A percentile compares a stretch with the other conserved stretches of the same genome.
These are phyloP conservation scores for Sphaerodactylus townsendi DNA, from an alignment of 2,113 vertebrate species.

Conservation along the genomic window DNA sequence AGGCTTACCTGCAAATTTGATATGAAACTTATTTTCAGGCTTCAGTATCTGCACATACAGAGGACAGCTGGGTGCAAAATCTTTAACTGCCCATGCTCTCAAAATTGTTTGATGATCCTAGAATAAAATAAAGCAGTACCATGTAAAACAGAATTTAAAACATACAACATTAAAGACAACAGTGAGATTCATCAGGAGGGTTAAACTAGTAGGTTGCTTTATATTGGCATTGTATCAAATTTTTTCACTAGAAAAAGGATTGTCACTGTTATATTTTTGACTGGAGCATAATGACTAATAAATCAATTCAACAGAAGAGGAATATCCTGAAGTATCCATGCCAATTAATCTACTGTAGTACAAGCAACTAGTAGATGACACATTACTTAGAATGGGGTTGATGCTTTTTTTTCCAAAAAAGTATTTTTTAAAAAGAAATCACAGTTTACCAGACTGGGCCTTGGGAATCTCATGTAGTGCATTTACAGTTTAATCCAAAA, in stretches of 20 bases:
- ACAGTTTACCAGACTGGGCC: not conserved
- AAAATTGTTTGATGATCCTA: constrained; percentile 98
- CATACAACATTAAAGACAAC: not conserved
- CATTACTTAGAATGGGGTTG: not conserved
- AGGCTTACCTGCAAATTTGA: constrained; percentile 94
- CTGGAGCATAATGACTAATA: not conserved
- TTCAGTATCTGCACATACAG: constrained; percentile 96
- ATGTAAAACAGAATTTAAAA: not conserved
- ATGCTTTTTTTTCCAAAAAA: not conserved
- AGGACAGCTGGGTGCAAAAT: constrained; percentile 96
- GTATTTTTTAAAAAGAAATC: not conserved
- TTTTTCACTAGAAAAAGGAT: not conserved
- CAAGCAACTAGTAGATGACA: not conserved
- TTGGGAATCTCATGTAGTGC: not conserved
- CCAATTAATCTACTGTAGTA: not conserved
- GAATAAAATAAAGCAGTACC: constrained; percentile 36
- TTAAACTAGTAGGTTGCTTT: not conserved
- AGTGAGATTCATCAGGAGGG: not conserved
- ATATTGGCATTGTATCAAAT: not conserved
- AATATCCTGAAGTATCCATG: not conserved
- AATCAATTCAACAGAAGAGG: not conserved
- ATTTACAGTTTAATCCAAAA: no score
- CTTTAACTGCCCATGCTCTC: constrained; percentile 97
- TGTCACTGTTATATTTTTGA: not conserved
- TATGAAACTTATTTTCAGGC: constrained; percentile 98